A percentile compares a stretch with the other conserved stretches of the same genome.
These are phyloP conservation scores for Trachelus iudaicus DNA, from an alignment of 2,888 invertebrate species.

Conservation along the genomic window DNA sequence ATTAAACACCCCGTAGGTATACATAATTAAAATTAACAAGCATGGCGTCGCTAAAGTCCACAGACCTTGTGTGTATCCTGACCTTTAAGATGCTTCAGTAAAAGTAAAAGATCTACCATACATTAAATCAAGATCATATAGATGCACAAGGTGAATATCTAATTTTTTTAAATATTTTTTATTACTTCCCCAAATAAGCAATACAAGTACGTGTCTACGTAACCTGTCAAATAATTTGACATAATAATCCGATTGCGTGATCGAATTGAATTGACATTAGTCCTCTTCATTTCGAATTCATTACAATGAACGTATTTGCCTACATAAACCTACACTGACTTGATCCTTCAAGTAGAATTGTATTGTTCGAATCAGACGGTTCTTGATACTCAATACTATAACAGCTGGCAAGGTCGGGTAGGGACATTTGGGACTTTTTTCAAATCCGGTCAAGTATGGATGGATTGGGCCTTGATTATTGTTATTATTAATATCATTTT, in stretches of 20 bases:
- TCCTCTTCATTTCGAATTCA: background rate
- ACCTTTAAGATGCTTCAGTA: conserved; percentile 23
- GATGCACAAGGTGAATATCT: background rate
- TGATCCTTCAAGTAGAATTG: background rate
- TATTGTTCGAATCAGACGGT: background rate
- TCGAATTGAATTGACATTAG: background rate
- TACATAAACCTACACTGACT: background rate
- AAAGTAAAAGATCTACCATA: background rate
- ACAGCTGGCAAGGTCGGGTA: background rate
- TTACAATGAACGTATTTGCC: background rate
- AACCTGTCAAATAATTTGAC: background rate
- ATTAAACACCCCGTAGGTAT: background rate
- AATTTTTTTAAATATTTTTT: background rate
- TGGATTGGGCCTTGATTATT: background rate
- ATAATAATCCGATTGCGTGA: background rate
- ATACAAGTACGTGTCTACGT: background rate
- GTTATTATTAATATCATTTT: background rate
- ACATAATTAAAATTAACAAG: background rate
- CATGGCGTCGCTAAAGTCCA: background rate
- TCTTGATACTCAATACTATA: background rate
- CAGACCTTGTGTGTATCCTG: conserved; percentile 17
- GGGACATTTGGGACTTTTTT: conserved; percentile 12
- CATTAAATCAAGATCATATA: background rate
- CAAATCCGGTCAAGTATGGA: background rate
- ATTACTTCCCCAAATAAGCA: background rate